phyloP scores from a whole-genome alignment of 2,113 vertebrate genomes.

The Xiphorhynchus elegans region DNA sequence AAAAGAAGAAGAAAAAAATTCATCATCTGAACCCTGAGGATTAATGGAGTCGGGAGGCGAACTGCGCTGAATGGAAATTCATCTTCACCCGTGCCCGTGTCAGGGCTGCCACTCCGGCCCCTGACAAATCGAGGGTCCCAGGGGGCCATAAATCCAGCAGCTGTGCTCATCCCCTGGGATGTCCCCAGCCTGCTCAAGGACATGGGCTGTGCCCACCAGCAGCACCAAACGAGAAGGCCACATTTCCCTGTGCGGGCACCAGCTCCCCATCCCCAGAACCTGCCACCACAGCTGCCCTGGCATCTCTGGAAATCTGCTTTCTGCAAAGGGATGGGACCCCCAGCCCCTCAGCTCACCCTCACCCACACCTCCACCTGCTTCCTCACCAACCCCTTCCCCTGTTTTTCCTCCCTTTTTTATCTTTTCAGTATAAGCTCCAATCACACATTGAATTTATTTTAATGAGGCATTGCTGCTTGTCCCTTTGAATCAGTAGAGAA shows the following conservation, averaged over 20 bases:
- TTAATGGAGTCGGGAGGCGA: conserved; percentile 85
- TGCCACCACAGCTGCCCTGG: not conserved
- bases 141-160: conserved; percentile 89
- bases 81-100: conserved; percentile 90
- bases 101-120: conserved; percentile 82
- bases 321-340: not conserved
- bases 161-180: conserved; percentile 54
- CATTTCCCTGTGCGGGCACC: not conserved
- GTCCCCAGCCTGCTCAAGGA: not conserved
- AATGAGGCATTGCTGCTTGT: conserved; percentile 48
- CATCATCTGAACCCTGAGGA: conserved; percentile 88
- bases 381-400: not conserved
- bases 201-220: not conserved
- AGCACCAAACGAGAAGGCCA: fast-evolving
- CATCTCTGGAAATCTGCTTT: not conserved
- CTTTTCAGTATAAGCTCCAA: not conserved
- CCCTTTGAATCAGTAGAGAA: conserved; percentile 60
- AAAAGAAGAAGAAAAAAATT: conserved; percentile 76
- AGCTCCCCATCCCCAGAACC: not conserved
- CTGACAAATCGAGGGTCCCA: conserved; percentile 94
- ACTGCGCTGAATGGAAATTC: conserved; percentile 91
- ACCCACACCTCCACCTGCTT: not conserved
- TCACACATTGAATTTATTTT: not conserved
- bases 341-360: not conserved
- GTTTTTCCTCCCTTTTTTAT: not conserved